phyloP scores from a whole-genome alignment of 30 jellyfish, hydroid and myxozoan genomes.

The Chrysaora quinquecirrha region DNA sequence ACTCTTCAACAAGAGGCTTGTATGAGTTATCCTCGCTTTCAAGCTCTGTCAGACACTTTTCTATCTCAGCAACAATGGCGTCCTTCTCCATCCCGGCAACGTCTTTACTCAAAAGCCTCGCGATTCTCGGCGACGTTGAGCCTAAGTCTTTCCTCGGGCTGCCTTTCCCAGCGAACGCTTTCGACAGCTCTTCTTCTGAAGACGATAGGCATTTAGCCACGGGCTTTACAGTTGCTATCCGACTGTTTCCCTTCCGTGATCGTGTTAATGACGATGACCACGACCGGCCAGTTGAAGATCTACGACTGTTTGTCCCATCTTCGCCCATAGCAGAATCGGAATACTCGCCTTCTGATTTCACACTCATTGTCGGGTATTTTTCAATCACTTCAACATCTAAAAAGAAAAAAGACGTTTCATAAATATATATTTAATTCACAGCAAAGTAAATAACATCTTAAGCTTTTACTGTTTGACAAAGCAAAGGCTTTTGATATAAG shows the following conservation, averaged over 20 bases:
- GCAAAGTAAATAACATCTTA: background rate
- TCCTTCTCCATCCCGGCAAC: constrained; percentile 65
- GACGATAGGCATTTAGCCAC: constrained; percentile 80
- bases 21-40: constrained; percentile 70
- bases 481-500: no score
- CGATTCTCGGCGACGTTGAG: constrained; percentile 61
- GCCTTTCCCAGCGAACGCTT: constrained; percentile 17
- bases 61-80: constrained; percentile 74
- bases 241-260: constrained; percentile 60
- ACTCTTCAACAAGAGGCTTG: constrained; percentile 71
- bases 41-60: constrained; percentile 87
- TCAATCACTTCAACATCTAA: background rate
- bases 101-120: constrained; percentile 62
- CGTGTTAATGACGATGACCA: constrained; percentile 44
- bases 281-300: constrained; percentile 33
- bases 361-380: background rate
- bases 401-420: background rate
- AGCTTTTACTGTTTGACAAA: background rate
- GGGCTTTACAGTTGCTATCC: constrained; percentile 96
- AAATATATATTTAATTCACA: background rate
- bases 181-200: constrained; percentile 79
- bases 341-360: constrained; percentile 24
- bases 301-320: background rate
- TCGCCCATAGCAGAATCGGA: constrained; percentile 25
- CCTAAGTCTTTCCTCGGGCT: constrained; percentile 25